Conservation (phyloP, 2,797 vertebrate species). For the Ammospiza maritima region DNA sequence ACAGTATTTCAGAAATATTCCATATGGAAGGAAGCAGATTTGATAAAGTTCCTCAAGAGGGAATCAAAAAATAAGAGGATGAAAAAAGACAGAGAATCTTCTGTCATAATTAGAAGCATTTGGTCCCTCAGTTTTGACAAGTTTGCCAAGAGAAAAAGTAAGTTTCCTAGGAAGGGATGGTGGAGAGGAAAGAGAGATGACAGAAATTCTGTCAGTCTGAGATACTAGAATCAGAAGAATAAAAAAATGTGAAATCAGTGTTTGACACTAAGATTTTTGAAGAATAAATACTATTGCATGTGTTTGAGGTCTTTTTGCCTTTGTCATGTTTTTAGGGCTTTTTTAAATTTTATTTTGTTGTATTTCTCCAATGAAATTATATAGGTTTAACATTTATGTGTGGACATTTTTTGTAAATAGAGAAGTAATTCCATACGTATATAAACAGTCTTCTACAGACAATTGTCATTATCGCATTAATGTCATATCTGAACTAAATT, state of each 20-base stretch:
- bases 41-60: not conserved
- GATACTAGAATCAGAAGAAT: not conserved
- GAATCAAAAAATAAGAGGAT: not conserved
- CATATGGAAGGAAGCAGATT: slow-evolving; percentile 35
- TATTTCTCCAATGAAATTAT: not conserved
- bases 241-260: not conserved
- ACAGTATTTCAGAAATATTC: slow-evolving; percentile 38
- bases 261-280: not conserved
- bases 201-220: not conserved
- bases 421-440: not conserved
- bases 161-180: not conserved
- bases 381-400: not conserved
- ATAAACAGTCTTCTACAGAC: not conserved
- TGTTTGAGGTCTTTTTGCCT: not conserved
- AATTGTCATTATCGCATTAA: not conserved
- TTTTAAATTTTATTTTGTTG: not conserved
- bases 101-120: slow-evolving; percentile 7
- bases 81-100: slow-evolving; percentile 6
- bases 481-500: not conserved
- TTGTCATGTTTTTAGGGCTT: not conserved
- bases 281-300: not conserved
- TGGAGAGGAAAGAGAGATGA: not conserved
- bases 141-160: not conserved
- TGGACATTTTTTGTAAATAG: not conserved
- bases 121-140: not conserved